A percentile compares a stretch with the other conserved stretches of the same genome.
Evolutionary conservation across 2,888 invertebrate genomes (phyloP).

Genomic region (Sepiola atlantica): DNA sequence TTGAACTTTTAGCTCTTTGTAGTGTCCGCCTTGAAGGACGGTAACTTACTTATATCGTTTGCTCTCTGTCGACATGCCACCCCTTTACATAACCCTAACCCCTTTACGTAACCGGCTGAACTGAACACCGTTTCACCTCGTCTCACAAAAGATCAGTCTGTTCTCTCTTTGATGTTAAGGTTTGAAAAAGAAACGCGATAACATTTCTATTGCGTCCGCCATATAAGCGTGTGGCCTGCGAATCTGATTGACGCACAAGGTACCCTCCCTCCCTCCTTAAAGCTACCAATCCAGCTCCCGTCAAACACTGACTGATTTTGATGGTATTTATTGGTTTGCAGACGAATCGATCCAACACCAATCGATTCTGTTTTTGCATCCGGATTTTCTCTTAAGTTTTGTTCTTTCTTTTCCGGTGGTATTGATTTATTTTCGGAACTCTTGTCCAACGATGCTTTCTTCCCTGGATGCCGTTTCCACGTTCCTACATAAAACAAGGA

Average conservation of each 20-base stretch:
- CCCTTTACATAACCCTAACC: neutral
- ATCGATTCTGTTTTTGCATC: neutral
- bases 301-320: neutral
- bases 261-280: neutral
- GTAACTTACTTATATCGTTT: slow-evolving; percentile 32
- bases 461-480: neutral
- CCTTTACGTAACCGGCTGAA: neutral
- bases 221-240: neutral
- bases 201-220: neutral
- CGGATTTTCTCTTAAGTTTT: neutral
- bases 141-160: too few relatives aligned
- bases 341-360: neutral
- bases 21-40: neutral
- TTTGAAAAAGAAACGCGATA: neutral
- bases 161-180: neutral
- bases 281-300: neutral
- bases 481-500: neutral
- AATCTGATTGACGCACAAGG: neutral
- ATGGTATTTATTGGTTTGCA: slow-evolving; percentile 32
- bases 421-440: neutral
- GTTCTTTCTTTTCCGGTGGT: neutral
- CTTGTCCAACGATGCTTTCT: neutral
- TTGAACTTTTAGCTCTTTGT: neutral
- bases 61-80: neutral
- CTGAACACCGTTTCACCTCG: too few relatives aligned